Evolutionary conservation across 2,113 vertebrate species (phyloP).

Genomic region (Falco punctatus): DNA sequence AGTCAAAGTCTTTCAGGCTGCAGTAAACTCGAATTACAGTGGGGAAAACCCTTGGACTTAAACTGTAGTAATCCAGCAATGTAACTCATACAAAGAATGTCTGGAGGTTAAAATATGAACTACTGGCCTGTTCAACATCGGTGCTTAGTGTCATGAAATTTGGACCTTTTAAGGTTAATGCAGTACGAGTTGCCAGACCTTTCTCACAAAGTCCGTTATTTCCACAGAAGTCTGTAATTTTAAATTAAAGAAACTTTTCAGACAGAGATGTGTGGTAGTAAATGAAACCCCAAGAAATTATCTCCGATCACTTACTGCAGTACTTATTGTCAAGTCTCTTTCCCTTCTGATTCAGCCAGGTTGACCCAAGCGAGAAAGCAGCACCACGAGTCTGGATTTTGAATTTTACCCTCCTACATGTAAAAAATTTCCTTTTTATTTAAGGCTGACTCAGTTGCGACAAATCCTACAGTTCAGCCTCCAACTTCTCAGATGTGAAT

Average conservation of each 20-base stretch:
- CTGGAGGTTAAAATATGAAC: background rate
- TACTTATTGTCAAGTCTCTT: background rate
- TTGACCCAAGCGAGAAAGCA: background rate
- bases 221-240: background rate
- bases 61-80: background rate
- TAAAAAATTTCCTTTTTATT: conserved; percentile 6
- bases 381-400: background rate
- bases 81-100: background rate
- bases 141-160: background rate
- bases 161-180: background rate
- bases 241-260: background rate
- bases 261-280: accelerated
- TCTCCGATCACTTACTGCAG: background rate
- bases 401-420: background rate
- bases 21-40: background rate
- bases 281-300: background rate
- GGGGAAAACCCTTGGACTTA: background rate
- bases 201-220: background rate
- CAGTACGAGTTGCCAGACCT: background rate
- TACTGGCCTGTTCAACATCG: background rate
- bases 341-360: background rate
- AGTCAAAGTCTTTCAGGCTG: background rate
- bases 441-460: conserved; percentile 22
- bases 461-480: conserved; percentile 33
- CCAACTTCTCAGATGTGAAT: conserved; percentile 47